Evolutionary conservation across 2,797 vertebrate genomes (phyloP), one percentile per base, ranked within the genome.

Genomic region (Benthosema pterotum): DNA sequence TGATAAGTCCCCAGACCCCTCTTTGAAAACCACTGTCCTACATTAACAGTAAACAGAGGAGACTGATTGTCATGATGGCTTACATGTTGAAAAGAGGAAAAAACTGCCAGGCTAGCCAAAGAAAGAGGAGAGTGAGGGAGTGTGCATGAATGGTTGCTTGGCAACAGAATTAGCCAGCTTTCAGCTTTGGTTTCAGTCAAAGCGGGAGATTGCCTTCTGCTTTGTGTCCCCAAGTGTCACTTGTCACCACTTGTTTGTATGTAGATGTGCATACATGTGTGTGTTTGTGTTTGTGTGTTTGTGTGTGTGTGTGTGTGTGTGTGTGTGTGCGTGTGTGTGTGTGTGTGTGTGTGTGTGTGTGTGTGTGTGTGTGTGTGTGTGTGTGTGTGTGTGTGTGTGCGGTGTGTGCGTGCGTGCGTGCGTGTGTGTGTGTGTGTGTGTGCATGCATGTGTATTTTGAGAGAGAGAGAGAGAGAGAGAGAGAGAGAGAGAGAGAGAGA

Each of bases 161-260:
- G 90, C 84, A 90, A 91, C 90, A 89, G 82, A 83, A 84, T 86
- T 82, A 87, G 80, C 72, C 81, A 75, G 73, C 67, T 65, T 78
- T 71, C 55, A 74, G 74, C 67, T 73, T 78, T 72, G 50, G 53
- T 81, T 70, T 63, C 54, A 70, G 67, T 75, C 64, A 75, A 69
- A 74, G 62, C 57, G 65, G 70, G 74, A 69, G 57, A 65, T 42
- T 19, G 66, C 74, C 73, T 82, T 70, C 68, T 79, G 77, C 54
- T 68, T 57, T 57, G 25, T 60, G 69, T 75, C 71, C 69, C 55
- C 69, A 60, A 80, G 49, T 74, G 79, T 78, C 84, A 83, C 67
- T 72, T 84, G 74, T 72, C 72, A 72, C n/a, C 57, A 54, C 16
- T 5, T 60, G 46, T 62, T 42, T 17, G 48, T 74, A 58, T 67